Conservation (phyloP, 2,797 vertebrate genomes). For the Epinephelus malabaricus region DNA sequence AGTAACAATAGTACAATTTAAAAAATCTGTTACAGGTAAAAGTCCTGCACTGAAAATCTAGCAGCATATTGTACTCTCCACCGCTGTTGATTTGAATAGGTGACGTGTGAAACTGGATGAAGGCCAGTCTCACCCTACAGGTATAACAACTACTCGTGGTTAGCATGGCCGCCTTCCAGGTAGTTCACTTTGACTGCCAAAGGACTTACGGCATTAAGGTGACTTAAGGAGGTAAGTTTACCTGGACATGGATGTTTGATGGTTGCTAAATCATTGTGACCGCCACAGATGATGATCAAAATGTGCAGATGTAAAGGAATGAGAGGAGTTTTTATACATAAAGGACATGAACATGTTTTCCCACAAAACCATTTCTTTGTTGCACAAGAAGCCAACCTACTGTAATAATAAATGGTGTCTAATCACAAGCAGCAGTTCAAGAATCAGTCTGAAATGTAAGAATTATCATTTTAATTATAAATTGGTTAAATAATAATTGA, state of each 20-base stretch:
- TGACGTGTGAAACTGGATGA: slow-evolving; percentile 10
- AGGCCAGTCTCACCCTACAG: not conserved
- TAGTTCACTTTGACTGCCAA: slow-evolving; percentile 43
- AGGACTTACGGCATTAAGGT: slow-evolving; percentile 5
- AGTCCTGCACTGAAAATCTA: not conserved
- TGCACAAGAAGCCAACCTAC: not conserved
- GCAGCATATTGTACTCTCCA: not conserved
- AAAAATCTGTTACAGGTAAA: too few relatives aligned
- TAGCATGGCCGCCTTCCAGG: slow-evolving; percentile 65
- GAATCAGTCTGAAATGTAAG: not conserved
- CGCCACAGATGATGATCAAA: not conserved
- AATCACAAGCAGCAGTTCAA: not conserved
- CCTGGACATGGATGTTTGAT: not conserved
- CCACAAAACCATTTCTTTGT: not conserved
- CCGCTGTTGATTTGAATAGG: not conserved
- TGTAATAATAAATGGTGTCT: not conserved
- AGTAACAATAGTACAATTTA: too few relatives aligned
- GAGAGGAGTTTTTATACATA: too few relatives aligned
- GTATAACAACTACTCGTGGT: slow-evolving; percentile 28
- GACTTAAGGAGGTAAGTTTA: slow-evolving; percentile 1
- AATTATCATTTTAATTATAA: not conserved
- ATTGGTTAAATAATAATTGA: not conserved
- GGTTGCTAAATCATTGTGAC: not conserved
- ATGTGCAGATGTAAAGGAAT: too few relatives aligned
- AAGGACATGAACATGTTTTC: not conserved